phyloP scores from a whole-genome alignment of 2,113 vertebrate genomes.

The Anoura caudifer region DNA sequence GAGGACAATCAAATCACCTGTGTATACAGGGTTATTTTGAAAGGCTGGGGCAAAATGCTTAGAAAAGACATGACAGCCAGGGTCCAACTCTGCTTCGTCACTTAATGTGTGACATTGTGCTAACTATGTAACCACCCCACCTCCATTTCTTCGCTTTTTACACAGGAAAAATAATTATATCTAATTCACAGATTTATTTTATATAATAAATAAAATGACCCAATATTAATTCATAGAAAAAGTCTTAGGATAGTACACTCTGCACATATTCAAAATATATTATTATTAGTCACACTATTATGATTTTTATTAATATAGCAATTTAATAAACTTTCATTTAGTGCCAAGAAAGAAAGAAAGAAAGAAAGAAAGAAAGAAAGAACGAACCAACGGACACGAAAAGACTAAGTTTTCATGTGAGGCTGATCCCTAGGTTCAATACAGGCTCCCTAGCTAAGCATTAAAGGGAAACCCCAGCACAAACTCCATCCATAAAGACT shows the following conservation, averaged over 20 bases:
- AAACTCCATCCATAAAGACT: slow-evolving; percentile 11
- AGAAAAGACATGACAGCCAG: background rate
- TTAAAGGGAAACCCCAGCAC: background rate
- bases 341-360: background rate
- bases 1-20: background rate
- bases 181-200: background rate
- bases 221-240: background rate
- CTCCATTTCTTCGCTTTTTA: background rate
- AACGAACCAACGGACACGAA: too few relatives aligned
- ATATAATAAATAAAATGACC: background rate
- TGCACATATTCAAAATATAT: background rate
- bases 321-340: background rate
- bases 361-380: too few relatives aligned
- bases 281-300: background rate
- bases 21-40: background rate
- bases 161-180: background rate
- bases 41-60: background rate
- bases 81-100: background rate
- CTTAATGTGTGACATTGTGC: background rate
- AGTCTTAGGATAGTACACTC: background rate
- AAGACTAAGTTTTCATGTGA: background rate
- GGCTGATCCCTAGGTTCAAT: background rate
- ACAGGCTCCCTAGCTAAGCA: background rate
- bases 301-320: background rate
- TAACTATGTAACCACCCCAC: background rate